Base-by-base conservation (phyloP, 2,113 vertebrate genomes). In the Mustelus asterias region DNA sequence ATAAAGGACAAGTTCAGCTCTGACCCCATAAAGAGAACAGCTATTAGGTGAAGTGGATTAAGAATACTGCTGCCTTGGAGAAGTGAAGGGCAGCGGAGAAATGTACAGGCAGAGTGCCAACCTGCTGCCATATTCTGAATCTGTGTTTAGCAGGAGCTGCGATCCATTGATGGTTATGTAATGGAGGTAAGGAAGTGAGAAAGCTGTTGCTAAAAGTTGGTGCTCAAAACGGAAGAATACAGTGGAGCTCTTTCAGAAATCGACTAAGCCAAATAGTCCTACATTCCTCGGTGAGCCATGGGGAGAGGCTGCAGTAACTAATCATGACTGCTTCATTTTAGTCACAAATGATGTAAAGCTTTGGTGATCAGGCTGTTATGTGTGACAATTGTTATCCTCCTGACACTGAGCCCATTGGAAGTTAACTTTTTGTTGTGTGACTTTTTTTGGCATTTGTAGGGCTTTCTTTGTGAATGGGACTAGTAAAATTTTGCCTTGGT, bases 1-100 rank as follows among this genome's bases (percentile, higher is more conserved):
- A 95, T 41, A 95, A 72, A 95, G 44, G 94, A 95, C 65, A 95
- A 95, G 93, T 72, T 95, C 94, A 95, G 69, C 94, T 76, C 24
- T 95, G 67, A 95, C 67, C 67, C 94, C 16, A 54, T 72, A 22
- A 65, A 95, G 54, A 29, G 65, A 72, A 95, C 67, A 54, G 69
- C 6, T 72, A 95, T 72, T 72, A 95, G 94, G 67, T 72, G 67
- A 95, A 95, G 67, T 95, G 94, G 24, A 95, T 95, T 95, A 54
- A 95, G 94, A 95, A 72, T 72, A 72, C 44, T 54, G 94, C 41
- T 95, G 41, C 94, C 69, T 95, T 72, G 93, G 93, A 95, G 93
- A 95, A 70, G 37, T 48, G 41, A 44, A 72, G 67, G 93, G 67
- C 9, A 70, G n/a, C 41, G 1, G 67, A 48, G 67, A 95, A 95